Conservation (phyloP, 2,888 invertebrate species). For the Cephus runcator region DNA sequence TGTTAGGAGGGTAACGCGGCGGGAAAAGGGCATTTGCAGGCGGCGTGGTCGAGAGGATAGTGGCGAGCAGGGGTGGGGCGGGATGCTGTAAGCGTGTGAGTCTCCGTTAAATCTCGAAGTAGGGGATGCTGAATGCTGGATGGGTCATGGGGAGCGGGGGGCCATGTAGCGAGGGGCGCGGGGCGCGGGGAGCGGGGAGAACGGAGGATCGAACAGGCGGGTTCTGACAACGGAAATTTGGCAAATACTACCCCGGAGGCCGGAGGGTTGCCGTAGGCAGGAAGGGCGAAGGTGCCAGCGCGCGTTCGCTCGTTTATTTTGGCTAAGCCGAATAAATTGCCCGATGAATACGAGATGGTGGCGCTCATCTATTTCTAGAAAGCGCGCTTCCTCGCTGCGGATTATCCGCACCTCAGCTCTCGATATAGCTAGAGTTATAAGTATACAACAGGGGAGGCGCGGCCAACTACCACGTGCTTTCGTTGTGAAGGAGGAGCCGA, state of each 20-base stretch:
- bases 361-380: slow-evolving; percentile 20
- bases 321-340: slow-evolving; percentile 24
- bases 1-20: too few species aligned
- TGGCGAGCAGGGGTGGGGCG: too few species aligned
- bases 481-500: too few species aligned
- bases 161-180: neutral
- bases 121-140: too few species aligned
- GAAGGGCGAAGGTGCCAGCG: slow-evolving; percentile 9
- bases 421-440: too few species aligned
- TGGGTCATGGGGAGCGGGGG: neutral
- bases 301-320: slow-evolving; percentile 22
- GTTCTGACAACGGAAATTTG: slow-evolving; percentile 21
- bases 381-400: slow-evolving; percentile 12
- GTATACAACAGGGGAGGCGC: too few species aligned
- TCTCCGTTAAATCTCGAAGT: too few species aligned
- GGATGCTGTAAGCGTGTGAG: too few species aligned
- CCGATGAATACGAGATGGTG: slow-evolving; percentile 21
- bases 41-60: too few species aligned
- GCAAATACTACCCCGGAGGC: slow-evolving; percentile 17
- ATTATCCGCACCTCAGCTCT: slow-evolving; percentile 13
- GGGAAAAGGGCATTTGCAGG: too few species aligned
- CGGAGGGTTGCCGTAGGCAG: slow-evolving; percentile 3
- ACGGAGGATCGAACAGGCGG: slow-evolving; percentile 13
- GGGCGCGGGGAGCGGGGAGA: neutral
- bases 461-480: too few species aligned